Evolutionary conservation across 2,113 vertebrate genomes (phyloP).

Genomic region (Chitala chitala): DNA sequence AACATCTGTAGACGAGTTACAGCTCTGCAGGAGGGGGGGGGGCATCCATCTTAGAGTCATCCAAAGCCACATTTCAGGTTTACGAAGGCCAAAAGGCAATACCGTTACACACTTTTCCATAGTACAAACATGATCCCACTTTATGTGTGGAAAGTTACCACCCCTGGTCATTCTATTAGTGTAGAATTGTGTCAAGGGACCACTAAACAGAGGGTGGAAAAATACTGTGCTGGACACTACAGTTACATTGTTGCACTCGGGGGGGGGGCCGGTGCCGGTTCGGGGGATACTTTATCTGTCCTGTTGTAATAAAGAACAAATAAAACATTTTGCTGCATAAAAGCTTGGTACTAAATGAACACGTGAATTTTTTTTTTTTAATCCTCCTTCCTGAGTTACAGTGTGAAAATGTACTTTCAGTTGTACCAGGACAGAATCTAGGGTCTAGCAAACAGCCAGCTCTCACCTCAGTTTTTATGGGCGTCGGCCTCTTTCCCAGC

Average conservation of each 20-base stretch:
- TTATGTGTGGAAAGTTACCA: background rate
- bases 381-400: too few relatives aligned
- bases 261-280: too few relatives aligned
- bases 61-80: background rate
- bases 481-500: conserved; percentile 77
- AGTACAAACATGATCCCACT: background rate
- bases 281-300: too few relatives aligned
- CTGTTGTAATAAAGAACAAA: background rate
- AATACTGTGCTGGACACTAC: background rate
- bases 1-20: background rate
- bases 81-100: background rate
- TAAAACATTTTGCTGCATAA: conserved; percentile 8
- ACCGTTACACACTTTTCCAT: background rate
- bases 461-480: conserved; percentile 85
- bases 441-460: background rate
- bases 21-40: background rate
- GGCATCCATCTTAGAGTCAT: background rate
- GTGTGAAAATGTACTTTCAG: background rate
- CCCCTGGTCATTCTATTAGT: background rate
- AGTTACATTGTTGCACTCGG: too few relatives aligned
- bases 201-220: background rate
- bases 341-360: background rate
- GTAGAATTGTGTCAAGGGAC: background rate
- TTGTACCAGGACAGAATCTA: background rate
- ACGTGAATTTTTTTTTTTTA: too few relatives aligned